A percentile compares a stretch with the other conserved stretches of the same genome.
These are phyloP conservation scores for Leucophora obtusa DNA, from an alignment of 2,888 invertebrate genomes.

Conservation along the genomic window DNA sequence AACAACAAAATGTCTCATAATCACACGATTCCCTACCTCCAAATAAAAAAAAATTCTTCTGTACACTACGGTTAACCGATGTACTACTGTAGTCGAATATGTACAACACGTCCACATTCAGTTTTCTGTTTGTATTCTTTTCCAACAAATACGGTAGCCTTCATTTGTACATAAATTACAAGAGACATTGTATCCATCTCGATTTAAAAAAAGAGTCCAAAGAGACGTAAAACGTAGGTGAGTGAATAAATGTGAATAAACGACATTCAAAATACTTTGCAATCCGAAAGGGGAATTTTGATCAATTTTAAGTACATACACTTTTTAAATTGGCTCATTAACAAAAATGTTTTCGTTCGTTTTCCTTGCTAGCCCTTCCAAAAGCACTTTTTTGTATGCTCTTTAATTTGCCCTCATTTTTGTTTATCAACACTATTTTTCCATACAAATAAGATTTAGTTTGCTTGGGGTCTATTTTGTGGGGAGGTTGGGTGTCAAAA, in stretches of 20 bases:
- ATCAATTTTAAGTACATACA: background rate
- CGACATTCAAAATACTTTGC: constrained; percentile 27
- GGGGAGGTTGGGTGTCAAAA: constrained; percentile 55
- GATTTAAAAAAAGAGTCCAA: constrained; percentile 1
- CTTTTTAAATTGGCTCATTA: background rate
- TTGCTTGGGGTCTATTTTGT: constrained; percentile 4
- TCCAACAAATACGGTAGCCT: constrained; percentile 62
- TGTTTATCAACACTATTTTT: constrained; percentile 26
- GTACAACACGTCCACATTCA: constrained; percentile 48
- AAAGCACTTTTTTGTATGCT: background rate
- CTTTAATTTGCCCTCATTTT: background rate
- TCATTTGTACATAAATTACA: constrained; percentile 64
- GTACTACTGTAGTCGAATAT: constrained; percentile 3
- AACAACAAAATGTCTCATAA: constrained; percentile 41
- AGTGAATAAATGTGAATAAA: constrained; percentile 33
- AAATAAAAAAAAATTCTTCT: background rate
- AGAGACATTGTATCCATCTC: constrained; percentile 40
- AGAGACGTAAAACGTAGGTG: constrained; percentile 6
- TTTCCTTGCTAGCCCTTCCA: background rate
- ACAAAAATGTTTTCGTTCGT: background rate
- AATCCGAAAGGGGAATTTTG: constrained; percentile 22
- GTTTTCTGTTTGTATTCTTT: background rate
- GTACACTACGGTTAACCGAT: background rate
- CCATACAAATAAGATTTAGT: constrained; percentile 29
- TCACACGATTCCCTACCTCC: constrained; percentile 40